These are phyloP conservation scores for Ochotona curzoniae DNA, from an alignment of 2,113 vertebrate species.

Conservation along the genomic window DNA sequence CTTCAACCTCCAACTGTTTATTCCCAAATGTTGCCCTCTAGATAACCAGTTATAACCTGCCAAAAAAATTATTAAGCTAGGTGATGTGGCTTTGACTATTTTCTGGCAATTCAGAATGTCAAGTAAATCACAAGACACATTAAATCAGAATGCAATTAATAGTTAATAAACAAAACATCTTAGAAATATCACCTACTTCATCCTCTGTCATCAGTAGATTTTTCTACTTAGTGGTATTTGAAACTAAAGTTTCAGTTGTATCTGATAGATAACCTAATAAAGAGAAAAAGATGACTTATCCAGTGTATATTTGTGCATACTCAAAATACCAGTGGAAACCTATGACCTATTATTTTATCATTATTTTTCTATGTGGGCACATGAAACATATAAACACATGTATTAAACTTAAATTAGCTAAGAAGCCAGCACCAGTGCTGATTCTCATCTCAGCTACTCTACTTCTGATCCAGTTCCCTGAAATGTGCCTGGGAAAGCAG, in stretches of 20 bases:
- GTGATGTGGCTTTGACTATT: conserved; percentile 84
- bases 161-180: conserved; percentile 90
- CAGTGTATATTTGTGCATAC: conserved; percentile 4
- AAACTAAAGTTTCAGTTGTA: conserved; percentile 75
- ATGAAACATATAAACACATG: neutral
- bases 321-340: conserved; percentile 1
- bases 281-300: conserved; percentile 47
- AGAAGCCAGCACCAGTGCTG: too few relatives aligned
- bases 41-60: conserved; percentile 81
- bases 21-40: conserved; percentile 80
- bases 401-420: conserved; percentile 24
- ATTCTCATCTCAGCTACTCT: too few relatives aligned
- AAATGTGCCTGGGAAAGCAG: too few relatives aligned
- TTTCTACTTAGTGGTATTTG: conserved; percentile 77
- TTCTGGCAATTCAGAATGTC: conserved; percentile 87
- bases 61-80: conserved; percentile 87
- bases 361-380: neutral
- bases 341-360: neutral
- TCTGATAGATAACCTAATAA: conserved; percentile 63
- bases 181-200: conserved; percentile 86
- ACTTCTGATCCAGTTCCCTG: too few relatives aligned
- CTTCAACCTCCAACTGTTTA: conserved; percentile 36
- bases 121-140: conserved; percentile 93
- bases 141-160: conserved; percentile 91
- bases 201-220: conserved; percentile 81